A percentile compares a stretch with the other conserved stretches of the same genome.
These are phyloP conservation scores for Rambutsinella grinnellia DNA, from an alignment of 2,888 invertebrate species.

Conservation along the genomic window DNA sequence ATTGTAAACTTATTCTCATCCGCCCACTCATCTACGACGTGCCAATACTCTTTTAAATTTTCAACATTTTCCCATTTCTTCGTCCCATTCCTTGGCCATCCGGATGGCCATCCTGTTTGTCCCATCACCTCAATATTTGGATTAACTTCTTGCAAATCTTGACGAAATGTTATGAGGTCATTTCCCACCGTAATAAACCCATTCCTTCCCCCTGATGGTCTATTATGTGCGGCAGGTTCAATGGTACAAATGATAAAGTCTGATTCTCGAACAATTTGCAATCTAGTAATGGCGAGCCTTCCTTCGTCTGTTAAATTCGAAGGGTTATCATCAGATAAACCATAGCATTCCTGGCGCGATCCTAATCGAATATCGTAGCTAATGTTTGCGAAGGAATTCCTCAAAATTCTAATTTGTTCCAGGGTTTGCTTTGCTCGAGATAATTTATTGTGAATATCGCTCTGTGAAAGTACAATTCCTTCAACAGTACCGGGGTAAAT, in stretches of 20 bases:
- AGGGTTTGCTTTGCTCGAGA: neutral
- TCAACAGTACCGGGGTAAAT: constrained; percentile 20
- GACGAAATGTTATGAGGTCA: constrained; percentile 4
- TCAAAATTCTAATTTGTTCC: neutral
- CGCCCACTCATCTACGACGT: constrained; percentile 32
- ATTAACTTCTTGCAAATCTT: constrained; percentile 20
- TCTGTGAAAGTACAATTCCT: constrained; percentile 5
- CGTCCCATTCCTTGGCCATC: constrained; percentile 28
- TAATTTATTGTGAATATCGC: neutral
- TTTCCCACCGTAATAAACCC: constrained; percentile 16
- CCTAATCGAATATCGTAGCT: constrained; percentile 8
- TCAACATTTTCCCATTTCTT: constrained; percentile 17
- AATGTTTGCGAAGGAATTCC: neutral
- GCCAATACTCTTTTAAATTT: constrained; percentile 47
- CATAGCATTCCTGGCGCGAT: constrained; percentile 12
- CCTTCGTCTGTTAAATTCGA: neutral
- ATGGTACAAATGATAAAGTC: constrained; percentile 36
- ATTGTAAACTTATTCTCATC: constrained; percentile 20
- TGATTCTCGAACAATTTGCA: constrained; percentile 14
- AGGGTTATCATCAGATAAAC: neutral
- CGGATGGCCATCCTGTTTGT: constrained; percentile 13
- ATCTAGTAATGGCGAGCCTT: neutral
- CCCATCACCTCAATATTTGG: constrained; percentile 35
- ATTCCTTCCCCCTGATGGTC: neutral
- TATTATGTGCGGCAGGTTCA: neutral